A percentile compares a stretch with the other conserved stretches of the same genome.
Evolutionary conservation across 2,113 vertebrate species (phyloP).

Genomic region (Jaculus jaculus): DNA sequence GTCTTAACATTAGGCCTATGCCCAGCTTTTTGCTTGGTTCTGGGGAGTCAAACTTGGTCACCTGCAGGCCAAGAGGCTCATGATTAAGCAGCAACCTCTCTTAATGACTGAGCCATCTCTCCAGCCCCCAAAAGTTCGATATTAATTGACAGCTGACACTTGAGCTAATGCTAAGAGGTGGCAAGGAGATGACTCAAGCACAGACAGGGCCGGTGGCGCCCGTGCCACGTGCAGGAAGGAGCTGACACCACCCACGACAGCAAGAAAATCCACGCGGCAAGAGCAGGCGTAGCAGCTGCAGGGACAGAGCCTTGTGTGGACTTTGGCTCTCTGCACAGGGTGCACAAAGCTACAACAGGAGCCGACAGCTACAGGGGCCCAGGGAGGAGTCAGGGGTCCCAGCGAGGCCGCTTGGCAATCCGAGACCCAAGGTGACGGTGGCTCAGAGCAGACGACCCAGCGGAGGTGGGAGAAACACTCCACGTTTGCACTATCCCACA

Average conservation of each 20-base stretch:
- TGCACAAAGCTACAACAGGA: rapidly evolving
- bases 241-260: neutral
- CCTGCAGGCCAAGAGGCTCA: neutral
- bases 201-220: rapidly evolving
- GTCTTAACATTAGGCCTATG: too few species aligned
- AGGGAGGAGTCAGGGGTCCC: too few species aligned
- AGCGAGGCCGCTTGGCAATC: too few species aligned
- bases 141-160: neutral
- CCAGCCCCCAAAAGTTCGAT: too few species aligned
- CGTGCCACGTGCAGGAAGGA: constrained; percentile 2
- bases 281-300: rapidly evolving
- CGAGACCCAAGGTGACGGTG: rapidly evolving
- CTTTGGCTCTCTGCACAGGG: neutral
- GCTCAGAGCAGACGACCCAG: neutral
- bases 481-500: neutral
- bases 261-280: rapidly evolving
- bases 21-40: too few species aligned
- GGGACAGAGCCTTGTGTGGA: neutral
- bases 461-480: rapidly evolving
- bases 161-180: neutral
- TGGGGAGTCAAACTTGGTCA: too few species aligned
- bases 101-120: too few species aligned
- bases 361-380: rapidly evolving
- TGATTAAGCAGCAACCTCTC: too few species aligned
- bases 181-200: neutral